Conservation (phyloP, 2,113 vertebrate species). For the Australoheros scitulus region DNA sequence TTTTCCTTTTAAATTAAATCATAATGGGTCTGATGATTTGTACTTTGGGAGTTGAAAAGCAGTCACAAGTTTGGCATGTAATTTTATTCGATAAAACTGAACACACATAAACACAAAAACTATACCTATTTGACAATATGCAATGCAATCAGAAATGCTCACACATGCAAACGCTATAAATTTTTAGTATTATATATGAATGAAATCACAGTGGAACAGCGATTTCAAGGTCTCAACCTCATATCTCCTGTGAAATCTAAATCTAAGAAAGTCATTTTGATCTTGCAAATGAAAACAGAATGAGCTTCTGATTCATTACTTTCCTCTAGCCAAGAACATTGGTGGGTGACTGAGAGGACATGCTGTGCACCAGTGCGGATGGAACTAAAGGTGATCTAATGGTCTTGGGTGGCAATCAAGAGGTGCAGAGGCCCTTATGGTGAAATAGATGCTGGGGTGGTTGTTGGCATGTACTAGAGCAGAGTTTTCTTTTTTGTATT, state of each 20-base stretch:
- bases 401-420: slow-evolving; percentile 65
- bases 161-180: not conserved
- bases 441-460: slow-evolving; percentile 47
- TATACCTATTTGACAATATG: not conserved
- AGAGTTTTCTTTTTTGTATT: slow-evolving; percentile 55
- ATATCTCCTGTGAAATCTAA: slow-evolving; percentile 45
- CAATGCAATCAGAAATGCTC: not conserved
- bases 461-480: slow-evolving; percentile 47
- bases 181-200: not conserved
- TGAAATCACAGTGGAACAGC: slow-evolving; percentile 22
- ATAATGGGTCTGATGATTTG: not conserved
- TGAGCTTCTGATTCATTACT: slow-evolving; percentile 45
- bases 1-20: not conserved
- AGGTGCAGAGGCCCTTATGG: slow-evolving; percentile 51
- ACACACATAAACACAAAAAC: not conserved
- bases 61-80: not conserved
- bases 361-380: slow-evolving; percentile 29
- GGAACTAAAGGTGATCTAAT: slow-evolving; percentile 68
- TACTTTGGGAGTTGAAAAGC: not conserved
- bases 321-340: slow-evolving; percentile 19
- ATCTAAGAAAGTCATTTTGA: slow-evolving; percentile 36
- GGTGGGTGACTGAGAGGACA: slow-evolving; percentile 33
- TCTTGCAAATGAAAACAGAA: slow-evolving; percentile 59
- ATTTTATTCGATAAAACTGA: not conserved
- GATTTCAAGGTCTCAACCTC: slow-evolving; percentile 24